Evolutionary conservation across 2,888 invertebrate species (phyloP).

Genomic region (Drosophila pseudotalamancana): DNA sequence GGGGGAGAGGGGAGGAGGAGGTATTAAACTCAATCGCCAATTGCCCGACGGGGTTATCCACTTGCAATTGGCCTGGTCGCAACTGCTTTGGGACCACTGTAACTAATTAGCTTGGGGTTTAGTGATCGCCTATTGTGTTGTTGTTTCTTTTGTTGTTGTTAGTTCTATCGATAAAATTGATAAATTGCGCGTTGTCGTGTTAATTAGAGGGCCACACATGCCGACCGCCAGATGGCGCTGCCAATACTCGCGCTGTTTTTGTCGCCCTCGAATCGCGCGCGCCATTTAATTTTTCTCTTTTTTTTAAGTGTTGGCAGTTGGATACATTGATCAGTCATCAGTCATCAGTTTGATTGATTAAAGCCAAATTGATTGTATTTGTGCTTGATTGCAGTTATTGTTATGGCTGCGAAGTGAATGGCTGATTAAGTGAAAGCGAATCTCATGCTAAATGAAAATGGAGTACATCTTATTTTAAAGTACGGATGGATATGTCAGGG

Average conservation of each 20-base stretch:
- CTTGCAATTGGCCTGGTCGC: constrained; percentile 46
- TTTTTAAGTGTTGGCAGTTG: constrained; percentile 11
- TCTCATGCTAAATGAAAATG: constrained; percentile 5
- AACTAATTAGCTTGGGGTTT: constrained; percentile 48
- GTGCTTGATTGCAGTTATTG: constrained; percentile 62
- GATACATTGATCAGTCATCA: constrained; percentile 20
- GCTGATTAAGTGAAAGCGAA: constrained; percentile 43
- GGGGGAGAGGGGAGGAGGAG: not conserved
- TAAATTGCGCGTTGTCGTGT: constrained; percentile 62
- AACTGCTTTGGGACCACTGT: constrained; percentile 11
- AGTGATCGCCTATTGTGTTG: constrained; percentile 34
- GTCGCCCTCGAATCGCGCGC: constrained; percentile 47
- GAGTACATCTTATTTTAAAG: not conserved
- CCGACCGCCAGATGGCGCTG: constrained; percentile 64
- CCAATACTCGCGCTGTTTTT: constrained; percentile 34
- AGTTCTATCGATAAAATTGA: constrained; percentile 47
- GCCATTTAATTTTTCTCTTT: constrained; percentile 8
- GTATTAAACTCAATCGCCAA: constrained; percentile 1
- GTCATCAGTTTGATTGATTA: constrained; percentile 46
- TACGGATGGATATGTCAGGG: not conserved
- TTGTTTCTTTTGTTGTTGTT: too few species aligned
- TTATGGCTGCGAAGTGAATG: constrained; percentile 33
- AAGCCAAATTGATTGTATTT: constrained; percentile 52
- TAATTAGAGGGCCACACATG: constrained; percentile 58
- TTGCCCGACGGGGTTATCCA: constrained; percentile 36